These are phyloP conservation scores for Zaprionus obscuricornis DNA, from an alignment of 2,888 invertebrate species.

Conservation along the genomic window DNA sequence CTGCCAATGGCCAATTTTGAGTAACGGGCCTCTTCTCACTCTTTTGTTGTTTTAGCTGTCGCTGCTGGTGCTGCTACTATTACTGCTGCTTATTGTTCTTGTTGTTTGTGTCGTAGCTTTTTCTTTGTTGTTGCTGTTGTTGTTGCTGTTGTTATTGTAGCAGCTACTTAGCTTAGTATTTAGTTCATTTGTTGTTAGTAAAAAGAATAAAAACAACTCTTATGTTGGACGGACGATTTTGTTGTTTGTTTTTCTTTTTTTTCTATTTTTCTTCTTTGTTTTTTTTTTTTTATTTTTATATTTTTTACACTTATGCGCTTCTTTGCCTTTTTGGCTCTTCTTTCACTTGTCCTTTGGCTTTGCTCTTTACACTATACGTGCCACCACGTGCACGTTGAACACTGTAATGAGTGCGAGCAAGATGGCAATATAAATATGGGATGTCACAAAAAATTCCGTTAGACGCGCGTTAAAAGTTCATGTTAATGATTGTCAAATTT, in stretches of 20 bases:
- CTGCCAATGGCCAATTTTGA: slow-evolving; percentile 66
- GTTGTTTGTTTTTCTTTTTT: slow-evolving; percentile 30
- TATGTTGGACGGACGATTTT: slow-evolving; percentile 66
- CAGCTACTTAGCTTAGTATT: slow-evolving; percentile 27
- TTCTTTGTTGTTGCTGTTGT: slow-evolving; percentile 18
- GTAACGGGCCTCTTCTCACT: slow-evolving; percentile 57
- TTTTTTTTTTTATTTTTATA: slow-evolving; percentile 25
- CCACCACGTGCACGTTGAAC: slow-evolving; percentile 60
- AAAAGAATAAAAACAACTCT: slow-evolving; percentile 21
- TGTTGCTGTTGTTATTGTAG: slow-evolving; percentile 2
- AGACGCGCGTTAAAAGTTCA: slow-evolving; percentile 32
- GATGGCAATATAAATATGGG: slow-evolving; percentile 6
- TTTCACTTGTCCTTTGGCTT: slow-evolving; percentile 30
- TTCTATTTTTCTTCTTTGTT: slow-evolving; percentile 23
- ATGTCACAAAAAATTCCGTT: slow-evolving; percentile 48
- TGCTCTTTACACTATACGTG: slow-evolving; percentile 45
- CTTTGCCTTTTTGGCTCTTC: slow-evolving; percentile 25
- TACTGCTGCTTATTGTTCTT: slow-evolving; percentile 1
- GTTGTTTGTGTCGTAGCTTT: slow-evolving; percentile 13
- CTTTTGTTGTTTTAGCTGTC: slow-evolving; percentile 29
- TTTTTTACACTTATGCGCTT: slow-evolving; percentile 39
- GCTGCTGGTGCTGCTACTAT: slow-evolving; percentile 6
- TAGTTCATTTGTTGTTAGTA: slow-evolving; percentile 46
- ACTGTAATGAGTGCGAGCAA: slow-evolving; percentile 22
- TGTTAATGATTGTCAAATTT: slow-evolving; percentile 32